Base-by-base conservation (phyloP, 2,113 vertebrate genomes). In the Gadus macrocephalus region DNA sequence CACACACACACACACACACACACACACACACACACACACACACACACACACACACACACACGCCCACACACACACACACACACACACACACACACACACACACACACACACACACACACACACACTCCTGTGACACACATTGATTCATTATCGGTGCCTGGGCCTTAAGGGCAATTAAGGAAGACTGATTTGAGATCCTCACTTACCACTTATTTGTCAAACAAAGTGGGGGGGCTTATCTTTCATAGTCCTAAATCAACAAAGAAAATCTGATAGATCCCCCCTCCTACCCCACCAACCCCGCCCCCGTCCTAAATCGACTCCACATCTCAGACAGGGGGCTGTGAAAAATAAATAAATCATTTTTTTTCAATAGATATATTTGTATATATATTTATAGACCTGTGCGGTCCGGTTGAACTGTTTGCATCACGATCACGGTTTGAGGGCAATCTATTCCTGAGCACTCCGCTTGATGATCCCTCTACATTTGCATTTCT, bases 121-220 rank as follows among this genome's bases (percentile, higher is more conserved):
- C 42, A 71, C 91, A 73, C 81, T 91, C 90, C 90, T 94, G 88
- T 93, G 94, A 94, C 94, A 95, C 92, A 80, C 91, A 92, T 95
- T 92, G 93, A 94, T 96, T 95, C 95, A 96, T 95, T 97, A 98
- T 95, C 95, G 93, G 90, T 90, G 82, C 85, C 75, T 82, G 84
- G 87, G 89, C 91, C 81, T 89, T 85, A 58, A 93, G 92, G 93
- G 91, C 92, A 95, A 95, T 95, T 96, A 95, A 93, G 91, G 76
- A 86, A 89, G 89, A 93, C 92, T 93, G 91, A 94, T 94, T 95
- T 95, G 89, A 90, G 87, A 94, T 93, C 91, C 93, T 92, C 93
- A 91, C 89, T 85, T 90, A 88, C 87, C 93, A 92, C 91, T 93
- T 91, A 93, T 95, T 95, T 90, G 92, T 96, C 93, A 93, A 85